Evolutionary conservation across 1,140 invertebrate species (phyloP).

Genomic region (Caenorhabditis brenneri): DNA sequence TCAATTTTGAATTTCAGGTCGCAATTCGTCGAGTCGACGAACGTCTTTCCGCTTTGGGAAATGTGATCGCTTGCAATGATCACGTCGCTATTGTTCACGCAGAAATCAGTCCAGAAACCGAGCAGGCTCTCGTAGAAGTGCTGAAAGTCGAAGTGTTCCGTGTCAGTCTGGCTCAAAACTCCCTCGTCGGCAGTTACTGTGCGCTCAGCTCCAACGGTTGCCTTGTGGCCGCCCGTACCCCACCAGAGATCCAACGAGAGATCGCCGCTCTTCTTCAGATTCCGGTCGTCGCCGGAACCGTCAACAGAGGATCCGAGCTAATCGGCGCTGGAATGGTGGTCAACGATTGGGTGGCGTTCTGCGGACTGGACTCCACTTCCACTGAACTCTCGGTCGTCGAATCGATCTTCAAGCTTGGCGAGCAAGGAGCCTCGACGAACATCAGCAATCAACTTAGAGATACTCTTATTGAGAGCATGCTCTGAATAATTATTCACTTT

Average conservation of each 20-base stretch:
- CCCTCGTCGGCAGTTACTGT: conserved; percentile 87
- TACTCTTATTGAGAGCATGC: conserved; percentile 74
- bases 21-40: conserved; percentile 94
- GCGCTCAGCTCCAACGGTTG: conserved; percentile 94
- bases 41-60: conserved; percentile 92
- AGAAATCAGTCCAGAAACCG: conserved; percentile 91
- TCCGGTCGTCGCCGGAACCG: conserved; percentile 89
- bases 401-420: conserved; percentile 93
- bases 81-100: conserved; percentile 97
- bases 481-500: conserved; percentile 54
- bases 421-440: conserved; percentile 74
- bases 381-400: conserved; percentile 97
- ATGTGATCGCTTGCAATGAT: conserved; percentile 97
- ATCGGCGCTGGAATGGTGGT: conserved; percentile 93
- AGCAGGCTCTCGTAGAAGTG: conserved; percentile 92
- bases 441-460: conserved; percentile 74
- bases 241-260: conserved; percentile 91
- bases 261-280: conserved; percentile 89
- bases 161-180: conserved; percentile 86
- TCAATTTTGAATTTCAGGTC: conserved; percentile 73
- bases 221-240: conserved; percentile 89
- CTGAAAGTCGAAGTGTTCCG: conserved; percentile 92
- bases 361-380: conserved; percentile 89
- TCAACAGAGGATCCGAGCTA: conserved; percentile 94
- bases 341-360: conserved; percentile 88